A percentile compares a stretch with the other conserved stretches of the same genome.
These are phyloP conservation scores for Gnathonemus longibarbis DNA, from an alignment of 2,113 vertebrate species.

Conservation along the genomic window DNA sequence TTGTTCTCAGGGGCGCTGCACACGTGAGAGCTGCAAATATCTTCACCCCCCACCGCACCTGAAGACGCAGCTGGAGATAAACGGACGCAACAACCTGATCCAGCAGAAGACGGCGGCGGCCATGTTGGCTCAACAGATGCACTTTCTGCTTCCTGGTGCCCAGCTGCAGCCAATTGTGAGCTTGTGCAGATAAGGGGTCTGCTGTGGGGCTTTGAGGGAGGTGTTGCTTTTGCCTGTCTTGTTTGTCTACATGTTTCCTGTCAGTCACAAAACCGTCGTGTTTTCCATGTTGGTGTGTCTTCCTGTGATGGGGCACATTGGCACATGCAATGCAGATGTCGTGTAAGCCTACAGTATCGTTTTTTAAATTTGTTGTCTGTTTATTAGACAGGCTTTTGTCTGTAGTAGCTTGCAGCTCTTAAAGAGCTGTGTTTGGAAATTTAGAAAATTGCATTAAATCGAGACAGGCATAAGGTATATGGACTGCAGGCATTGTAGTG, in stretches of 20 bases:
- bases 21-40: constrained; percentile 97
- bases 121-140: constrained; percentile 98
- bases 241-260: not conserved
- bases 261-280: not conserved
- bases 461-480: not conserved
- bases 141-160: constrained; percentile 86
- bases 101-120: constrained; percentile 92
- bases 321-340: not conserved
- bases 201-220: not conserved
- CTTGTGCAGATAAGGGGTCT: constrained; percentile 23
- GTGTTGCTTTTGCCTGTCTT: not conserved
- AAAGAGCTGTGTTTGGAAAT: not conserved
- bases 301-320: not conserved
- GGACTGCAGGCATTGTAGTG: not conserved
- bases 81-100: constrained; percentile 96
- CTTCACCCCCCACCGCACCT: constrained; percentile 94
- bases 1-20: constrained; percentile 77
- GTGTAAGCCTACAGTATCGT: not conserved
- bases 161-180: constrained; percentile 90
- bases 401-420: not conserved
- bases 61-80: constrained; percentile 96
- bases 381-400: not conserved
- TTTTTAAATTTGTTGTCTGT: not conserved
- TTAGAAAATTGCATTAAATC: not conserved
- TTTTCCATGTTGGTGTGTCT: not conserved